phyloP scores from a whole-genome alignment of 2,113 vertebrate genomes.

The Phycodurus eques region DNA sequence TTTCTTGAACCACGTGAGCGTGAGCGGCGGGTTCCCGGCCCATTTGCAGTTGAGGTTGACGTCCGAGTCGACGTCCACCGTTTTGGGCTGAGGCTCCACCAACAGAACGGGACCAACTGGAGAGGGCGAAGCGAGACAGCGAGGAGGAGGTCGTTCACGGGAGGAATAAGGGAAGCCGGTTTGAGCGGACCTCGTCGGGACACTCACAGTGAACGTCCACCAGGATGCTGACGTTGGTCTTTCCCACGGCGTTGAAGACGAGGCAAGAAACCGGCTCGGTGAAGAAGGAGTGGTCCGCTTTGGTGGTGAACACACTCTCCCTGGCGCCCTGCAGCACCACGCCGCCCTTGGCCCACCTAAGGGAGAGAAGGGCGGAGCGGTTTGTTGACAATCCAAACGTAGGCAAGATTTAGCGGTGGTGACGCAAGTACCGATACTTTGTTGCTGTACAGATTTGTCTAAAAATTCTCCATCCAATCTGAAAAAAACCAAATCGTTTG shows the following conservation, averaged over 20 bases:
- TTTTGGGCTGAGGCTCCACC: conserved; percentile 88
- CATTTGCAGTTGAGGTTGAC: conserved; percentile 93
- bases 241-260: conserved; percentile 92
- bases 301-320: conserved; percentile 87
- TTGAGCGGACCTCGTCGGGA: neutral
- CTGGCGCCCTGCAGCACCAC: conserved; percentile 87
- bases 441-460: no score
- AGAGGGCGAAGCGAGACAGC: conserved; percentile 17
- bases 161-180: no score
- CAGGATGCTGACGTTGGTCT: conserved; percentile 96
- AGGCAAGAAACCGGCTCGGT: conserved; percentile 95
- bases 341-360: conserved; percentile 94
- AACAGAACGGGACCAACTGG: conserved; percentile 89
- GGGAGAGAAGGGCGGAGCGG: neutral
- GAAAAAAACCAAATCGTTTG: no score
- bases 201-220: conserved; percentile 95
- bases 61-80: conserved; percentile 86
- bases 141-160: neutral
- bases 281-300: conserved; percentile 97
- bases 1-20: conserved; percentile 98
- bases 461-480: no score
- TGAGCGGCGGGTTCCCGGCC: conserved; percentile 91
- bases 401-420: no score
- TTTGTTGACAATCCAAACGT: neutral
- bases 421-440: no score